Base-by-base conservation (phyloP, 2,888 invertebrate species). In the Synergus japonicus region DNA sequence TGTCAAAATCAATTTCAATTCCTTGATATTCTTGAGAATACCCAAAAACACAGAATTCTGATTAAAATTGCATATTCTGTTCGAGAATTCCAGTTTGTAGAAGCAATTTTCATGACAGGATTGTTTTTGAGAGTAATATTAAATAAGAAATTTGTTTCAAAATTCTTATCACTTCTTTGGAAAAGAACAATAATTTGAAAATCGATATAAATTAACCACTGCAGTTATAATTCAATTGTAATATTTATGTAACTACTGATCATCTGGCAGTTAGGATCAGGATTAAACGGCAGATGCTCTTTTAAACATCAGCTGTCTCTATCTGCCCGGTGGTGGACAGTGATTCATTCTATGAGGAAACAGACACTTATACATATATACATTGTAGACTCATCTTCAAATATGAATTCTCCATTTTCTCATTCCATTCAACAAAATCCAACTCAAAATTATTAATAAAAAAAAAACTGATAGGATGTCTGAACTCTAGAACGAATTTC, bases 261-360 rank as follows among this genome's bases (percentile, higher is more conserved):
- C 84, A 83, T 85, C 86, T 86, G 85, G 85, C 85, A 86, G 86
- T 85, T 85, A 81, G 80, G 81, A 78, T 80, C 83, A 82, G 81
- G 86, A 83, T 83, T 84, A 84, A 82, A 54, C 82, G 86, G 89
- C 91, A 91, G 91, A 91, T 91, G 91, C 89, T 89, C 85, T 84
- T 83, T 73, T 79, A 84, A 86, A 84, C 86, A 87, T 90, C 91
- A 91, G 90, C 91, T 91, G 89, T 87, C 88, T 77, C 79, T 79
- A 63, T 69, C 82, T 76, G 86, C 85, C 85, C 83, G 85, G 80
- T 85, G 85, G 82, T 82, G 77, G 84, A 83, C 88, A 87, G 88
- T 88, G 90, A 90, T 88, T 90, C 87, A 87, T 83, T 73, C 69
- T 54, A 2, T 60, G 3, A 4, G 22, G 18, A 10, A 4, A 18